Evolutionary conservation across 1,140 invertebrate species (phyloP).

Genomic region (Drosophila rhopaloa): DNA sequence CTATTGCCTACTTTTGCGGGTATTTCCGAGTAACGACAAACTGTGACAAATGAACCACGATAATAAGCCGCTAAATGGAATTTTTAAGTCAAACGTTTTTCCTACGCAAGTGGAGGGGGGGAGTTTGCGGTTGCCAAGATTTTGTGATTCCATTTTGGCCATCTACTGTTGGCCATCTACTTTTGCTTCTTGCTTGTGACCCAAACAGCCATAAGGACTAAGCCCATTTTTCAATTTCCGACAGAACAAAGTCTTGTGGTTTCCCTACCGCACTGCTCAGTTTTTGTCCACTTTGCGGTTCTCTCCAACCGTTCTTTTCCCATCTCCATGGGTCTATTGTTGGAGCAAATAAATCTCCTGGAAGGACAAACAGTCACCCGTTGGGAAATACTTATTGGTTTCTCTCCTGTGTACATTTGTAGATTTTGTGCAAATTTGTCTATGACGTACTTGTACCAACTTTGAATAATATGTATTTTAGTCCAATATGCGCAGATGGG

Average conservation of each 20-base stretch:
- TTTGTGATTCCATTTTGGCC: conserved; percentile 19
- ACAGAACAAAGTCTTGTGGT: conserved; percentile 60
- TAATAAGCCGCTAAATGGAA: conserved; percentile 60
- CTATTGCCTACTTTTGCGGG: conserved; percentile 4
- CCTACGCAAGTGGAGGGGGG: background rate
- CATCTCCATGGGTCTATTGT: conserved; percentile 25
- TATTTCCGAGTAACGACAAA: conserved; percentile 42
- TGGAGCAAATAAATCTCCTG: conserved; percentile 43
- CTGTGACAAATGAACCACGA: conserved; percentile 56
- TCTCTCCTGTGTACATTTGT: background rate
- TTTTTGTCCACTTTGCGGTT: conserved; percentile 17
- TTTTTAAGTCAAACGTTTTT: conserved; percentile 48
- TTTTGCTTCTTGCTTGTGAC: conserved; percentile 41
- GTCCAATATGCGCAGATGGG: conserved; percentile 9
- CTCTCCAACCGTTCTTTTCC: background rate
- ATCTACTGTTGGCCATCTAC: conserved; percentile 11
- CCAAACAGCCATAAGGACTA: conserved; percentile 34
- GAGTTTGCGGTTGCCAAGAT: conserved; percentile 60
- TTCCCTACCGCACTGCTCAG: conserved; percentile 7
- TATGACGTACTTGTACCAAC: conserved; percentile 9
- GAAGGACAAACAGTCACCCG: conserved; percentile 33
- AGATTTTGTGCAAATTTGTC: conserved; percentile 30
- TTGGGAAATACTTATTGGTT: conserved; percentile 27
- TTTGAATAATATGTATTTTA: conserved; percentile 22
- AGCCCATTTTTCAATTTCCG: conserved; percentile 80